Evolutionary conservation across 2,113 vertebrate genomes (phyloP).

Genomic region (Podarcis muralis): DNA sequence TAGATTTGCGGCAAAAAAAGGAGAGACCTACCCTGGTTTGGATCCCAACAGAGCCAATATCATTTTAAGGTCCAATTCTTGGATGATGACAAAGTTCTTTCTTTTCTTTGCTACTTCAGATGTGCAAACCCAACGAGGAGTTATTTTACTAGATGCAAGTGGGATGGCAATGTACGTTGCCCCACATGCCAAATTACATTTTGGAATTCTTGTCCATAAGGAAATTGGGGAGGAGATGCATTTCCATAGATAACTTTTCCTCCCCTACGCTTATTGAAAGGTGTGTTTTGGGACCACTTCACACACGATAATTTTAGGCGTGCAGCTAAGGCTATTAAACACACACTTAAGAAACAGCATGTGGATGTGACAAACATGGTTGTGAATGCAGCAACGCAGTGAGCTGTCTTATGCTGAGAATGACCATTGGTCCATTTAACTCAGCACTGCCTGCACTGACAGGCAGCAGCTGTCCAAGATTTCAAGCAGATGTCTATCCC

Average conservation of each 20-base stretch:
- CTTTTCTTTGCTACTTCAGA: conserved; percentile 48
- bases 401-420: too few species aligned
- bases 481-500: not conserved
- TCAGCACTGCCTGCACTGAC: too few species aligned
- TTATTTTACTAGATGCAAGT: conserved; percentile 14
- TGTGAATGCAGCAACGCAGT: too few species aligned
- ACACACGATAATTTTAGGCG: not conserved
- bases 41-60: not conserved
- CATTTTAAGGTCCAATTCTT: conserved; percentile 62
- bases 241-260: not conserved
- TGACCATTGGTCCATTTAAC: too few species aligned
- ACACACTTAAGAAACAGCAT: too few species aligned
- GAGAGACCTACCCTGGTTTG: conserved; percentile 34
- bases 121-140: not conserved
- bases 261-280: not conserved
- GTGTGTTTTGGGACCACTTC: too few species aligned
- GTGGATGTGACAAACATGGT: too few species aligned
- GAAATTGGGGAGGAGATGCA: too few species aligned
- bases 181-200: not conserved
- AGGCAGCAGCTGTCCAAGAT: too few species aligned
- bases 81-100: conserved; percentile 45
- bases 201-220: not conserved
- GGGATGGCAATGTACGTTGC: not conserved
- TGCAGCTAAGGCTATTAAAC: not conserved
- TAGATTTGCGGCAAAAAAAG: conserved; percentile 34